Base-by-base conservation (phyloP, 2,113 vertebrate species). In the Leptobrachium ailaonicum region DNA sequence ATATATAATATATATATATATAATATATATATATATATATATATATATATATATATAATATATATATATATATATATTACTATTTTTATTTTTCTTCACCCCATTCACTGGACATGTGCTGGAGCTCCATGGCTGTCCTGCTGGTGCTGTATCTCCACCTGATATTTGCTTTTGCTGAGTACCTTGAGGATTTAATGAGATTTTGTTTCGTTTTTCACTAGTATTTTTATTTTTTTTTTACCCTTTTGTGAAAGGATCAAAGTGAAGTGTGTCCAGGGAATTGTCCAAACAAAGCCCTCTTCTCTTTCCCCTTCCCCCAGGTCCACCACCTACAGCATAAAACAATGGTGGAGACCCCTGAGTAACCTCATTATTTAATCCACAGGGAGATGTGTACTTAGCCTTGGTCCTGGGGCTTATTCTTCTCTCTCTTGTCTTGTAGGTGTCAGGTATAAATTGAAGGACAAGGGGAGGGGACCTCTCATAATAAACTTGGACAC, bases 261-360 rank as follows among this genome's bases (percentile, higher is more conserved):
- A 83, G 71, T 40, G 64, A 41, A 45, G 54, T 43, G 56, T 50
- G 56, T 13, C 42, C 44, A 47, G 41, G 14, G 54, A 76, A 87
- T 86, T 85, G 79, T 44, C 87, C 86, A 76, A 78, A 85, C 83
- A 87, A 85, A 77, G 83, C 76, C 41, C 60, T 40, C 82, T 41
- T 56, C 53, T 67, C 80, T 32, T 32, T 32, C 20, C 20, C 1
- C 20, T 32, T 32, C 20, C 20, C 20, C 20, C 20, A 32, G 20
- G 20, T 32, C 20, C 20, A 32, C 20, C 20, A 32, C 20, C 20
- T 32, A 32, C 72, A 64, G 41, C 12, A 69, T 44, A 6, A 13
- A 42, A 73, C 77, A 73, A 70, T 54, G 14, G 71, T 44, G 86
- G 47, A 79, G 77, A 66, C 68, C 71, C 71, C 75, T 67, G 43